Evolutionary conservation across 2,888 invertebrate species (phyloP).

Genomic region (Chrysodeixis includens): DNA sequence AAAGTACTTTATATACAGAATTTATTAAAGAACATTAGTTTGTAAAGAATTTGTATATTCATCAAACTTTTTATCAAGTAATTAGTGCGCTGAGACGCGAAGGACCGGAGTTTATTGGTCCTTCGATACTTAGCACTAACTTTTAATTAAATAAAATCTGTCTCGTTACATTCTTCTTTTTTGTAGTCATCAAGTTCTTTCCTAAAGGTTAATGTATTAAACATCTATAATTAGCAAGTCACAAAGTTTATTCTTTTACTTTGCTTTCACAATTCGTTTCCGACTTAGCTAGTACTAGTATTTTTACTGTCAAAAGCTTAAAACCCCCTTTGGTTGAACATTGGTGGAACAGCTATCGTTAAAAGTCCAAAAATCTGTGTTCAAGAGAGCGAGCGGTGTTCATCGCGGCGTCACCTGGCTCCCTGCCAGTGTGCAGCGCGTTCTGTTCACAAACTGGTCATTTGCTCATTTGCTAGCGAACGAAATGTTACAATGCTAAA

Average conservation of each 20-base stretch:
- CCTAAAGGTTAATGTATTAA: background rate
- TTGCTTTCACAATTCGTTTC: background rate
- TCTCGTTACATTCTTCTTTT: background rate
- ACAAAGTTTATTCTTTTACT: background rate
- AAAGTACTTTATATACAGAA: background rate
- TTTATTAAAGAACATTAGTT: background rate
- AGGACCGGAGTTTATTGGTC: background rate
- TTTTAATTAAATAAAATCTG: slow-evolving; percentile 4
- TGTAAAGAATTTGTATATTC: background rate
- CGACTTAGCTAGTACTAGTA: background rate
- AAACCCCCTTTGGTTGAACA: background rate
- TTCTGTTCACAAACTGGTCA: background rate
- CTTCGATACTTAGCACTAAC: background rate
- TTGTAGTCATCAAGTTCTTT: background rate
- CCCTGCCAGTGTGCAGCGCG: slow-evolving; percentile 14
- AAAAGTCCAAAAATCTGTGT: slow-evolving; percentile 17
- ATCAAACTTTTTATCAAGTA: slow-evolving; percentile 8
- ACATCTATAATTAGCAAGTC: background rate
- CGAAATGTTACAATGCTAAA: background rate
- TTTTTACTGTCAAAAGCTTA: background rate
- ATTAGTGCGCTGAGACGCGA: background rate
- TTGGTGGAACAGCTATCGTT: slow-evolving; percentile 14
- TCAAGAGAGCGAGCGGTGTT: background rate
- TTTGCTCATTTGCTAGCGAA: background rate
- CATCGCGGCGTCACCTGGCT: slow-evolving; percentile 21